These are phyloP conservation scores for Drosophila falleni DNA, from an alignment of 2,888 invertebrate species.

Conservation along the genomic window DNA sequence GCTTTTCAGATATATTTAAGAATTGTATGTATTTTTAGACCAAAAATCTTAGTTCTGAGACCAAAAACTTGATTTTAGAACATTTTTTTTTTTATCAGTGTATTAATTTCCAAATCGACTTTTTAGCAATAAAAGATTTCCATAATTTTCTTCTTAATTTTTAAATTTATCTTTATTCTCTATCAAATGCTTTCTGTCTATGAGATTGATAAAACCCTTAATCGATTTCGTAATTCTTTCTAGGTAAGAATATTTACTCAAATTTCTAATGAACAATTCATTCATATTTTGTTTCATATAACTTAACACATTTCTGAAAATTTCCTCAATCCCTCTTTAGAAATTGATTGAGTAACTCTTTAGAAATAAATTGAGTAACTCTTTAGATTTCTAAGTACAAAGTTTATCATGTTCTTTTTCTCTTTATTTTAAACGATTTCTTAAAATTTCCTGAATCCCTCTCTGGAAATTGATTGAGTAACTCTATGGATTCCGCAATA, in stretches of 20 bases:
- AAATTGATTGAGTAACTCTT: slow-evolving; percentile 3
- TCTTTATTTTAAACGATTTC: background rate
- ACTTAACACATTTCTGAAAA: background rate
- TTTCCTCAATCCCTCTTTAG: background rate
- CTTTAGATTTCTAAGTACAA: background rate
- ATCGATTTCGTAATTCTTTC: background rate
- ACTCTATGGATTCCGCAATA: slow-evolving; percentile 4
- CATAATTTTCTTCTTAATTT: background rate
- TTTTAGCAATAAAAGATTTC: background rate
- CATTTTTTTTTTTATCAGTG: too few relatives aligned
- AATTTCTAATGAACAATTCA: too few relatives aligned
- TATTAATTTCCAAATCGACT: too few relatives aligned
- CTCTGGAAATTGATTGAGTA: slow-evolving; percentile 1
- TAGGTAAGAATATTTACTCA: too few relatives aligned
- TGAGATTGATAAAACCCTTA: background rate
- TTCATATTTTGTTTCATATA: too few relatives aligned
- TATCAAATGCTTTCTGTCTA: background rate
- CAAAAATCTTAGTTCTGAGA: too few relatives aligned
- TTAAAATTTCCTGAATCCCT: background rate
- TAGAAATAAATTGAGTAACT: slow-evolving; percentile 7
- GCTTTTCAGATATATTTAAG: background rate
- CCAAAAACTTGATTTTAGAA: too few relatives aligned
- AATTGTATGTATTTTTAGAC: too few relatives aligned
- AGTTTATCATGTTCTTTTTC: background rate
- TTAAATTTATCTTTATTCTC: background rate